Evolutionary conservation across 2,797 vertebrate genomes (phyloP).

Genomic region (Coreius guichenoti): DNA sequence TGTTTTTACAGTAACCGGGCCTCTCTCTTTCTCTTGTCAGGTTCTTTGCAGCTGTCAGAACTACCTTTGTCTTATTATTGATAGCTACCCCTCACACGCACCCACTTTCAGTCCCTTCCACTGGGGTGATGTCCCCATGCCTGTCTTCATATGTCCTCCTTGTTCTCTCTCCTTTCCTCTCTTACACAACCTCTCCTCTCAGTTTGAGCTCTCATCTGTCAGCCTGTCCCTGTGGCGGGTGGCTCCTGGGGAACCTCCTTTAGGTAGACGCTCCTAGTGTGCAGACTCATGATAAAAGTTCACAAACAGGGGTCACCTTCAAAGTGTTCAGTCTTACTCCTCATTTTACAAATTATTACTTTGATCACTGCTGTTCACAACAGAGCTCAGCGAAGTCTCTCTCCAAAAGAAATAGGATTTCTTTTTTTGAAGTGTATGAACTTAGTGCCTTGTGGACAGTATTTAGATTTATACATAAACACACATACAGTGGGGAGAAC

Average conservation of each 20-base stretch:
- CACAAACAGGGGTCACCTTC: slow-evolving; percentile 41
- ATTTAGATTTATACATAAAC: background rate
- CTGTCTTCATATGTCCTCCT: slow-evolving; percentile 16
- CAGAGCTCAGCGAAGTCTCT: background rate
- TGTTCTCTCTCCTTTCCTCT: slow-evolving; percentile 17
- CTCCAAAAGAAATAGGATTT: background rate
- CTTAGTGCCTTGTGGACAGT: background rate
- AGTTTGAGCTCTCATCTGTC: slow-evolving; percentile 43
- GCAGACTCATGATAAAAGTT: slow-evolving; percentile 39
- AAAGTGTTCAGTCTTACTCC: slow-evolving; percentile 11
- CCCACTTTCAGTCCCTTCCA: slow-evolving; percentile 10
- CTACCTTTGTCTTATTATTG: slow-evolving; percentile 57
- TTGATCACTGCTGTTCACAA: slow-evolving; percentile 22
- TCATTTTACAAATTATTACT: slow-evolving; percentile 26
- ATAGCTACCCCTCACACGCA: slow-evolving; percentile 22
- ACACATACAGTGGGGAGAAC: too few relatives aligned
- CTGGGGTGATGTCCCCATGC: background rate
- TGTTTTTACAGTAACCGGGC: background rate
- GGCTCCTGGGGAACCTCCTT: background rate
- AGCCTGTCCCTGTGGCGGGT: background rate
- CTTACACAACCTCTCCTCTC: slow-evolving; percentile 15
- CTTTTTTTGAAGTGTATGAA: slow-evolving; percentile 10
- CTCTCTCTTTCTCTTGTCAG: too few relatives aligned
- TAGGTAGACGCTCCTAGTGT: slow-evolving; percentile 14
- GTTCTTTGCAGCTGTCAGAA: slow-evolving; percentile 49